Evolutionary conservation across 1,140 invertebrate species (phyloP).

Genomic region (Diploscapter pachys): DNA sequence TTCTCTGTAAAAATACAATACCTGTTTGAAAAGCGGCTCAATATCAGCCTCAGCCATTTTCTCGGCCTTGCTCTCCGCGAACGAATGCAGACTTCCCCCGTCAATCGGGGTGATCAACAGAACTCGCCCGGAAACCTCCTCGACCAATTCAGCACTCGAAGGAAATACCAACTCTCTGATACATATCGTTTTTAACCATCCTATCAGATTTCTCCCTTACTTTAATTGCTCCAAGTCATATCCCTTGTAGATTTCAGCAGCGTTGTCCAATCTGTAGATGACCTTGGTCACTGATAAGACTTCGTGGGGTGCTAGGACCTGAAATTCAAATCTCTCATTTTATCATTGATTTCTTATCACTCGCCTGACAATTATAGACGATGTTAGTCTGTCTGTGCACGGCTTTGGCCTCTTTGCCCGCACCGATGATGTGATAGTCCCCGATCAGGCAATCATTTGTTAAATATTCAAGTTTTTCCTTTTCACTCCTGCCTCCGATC

Average conservation of each 20-base stretch:
- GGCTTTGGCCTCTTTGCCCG: slow-evolving; percentile 46
- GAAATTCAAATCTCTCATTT: slow-evolving; percentile 1
- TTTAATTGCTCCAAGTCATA: slow-evolving; percentile 33
- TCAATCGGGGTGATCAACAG: slow-evolving; percentile 9
- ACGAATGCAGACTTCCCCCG: slow-evolving; percentile 2
- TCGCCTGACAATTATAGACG: slow-evolving; percentile 26
- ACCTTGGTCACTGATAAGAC: slow-evolving; percentile 23
- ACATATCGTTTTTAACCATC: slow-evolving; percentile 7
- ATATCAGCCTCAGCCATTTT: slow-evolving; percentile 10
- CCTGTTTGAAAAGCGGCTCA: slow-evolving; percentile 16
- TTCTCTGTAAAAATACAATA: slow-evolving; percentile 10
- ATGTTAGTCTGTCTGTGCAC: slow-evolving; percentile 37
- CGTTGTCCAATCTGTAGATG: slow-evolving; percentile 35
- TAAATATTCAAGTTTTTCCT: background rate
- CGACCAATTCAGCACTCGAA: slow-evolving; percentile 11
- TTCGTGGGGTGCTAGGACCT: slow-evolving; percentile 19
- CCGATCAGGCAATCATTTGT: slow-evolving; percentile 13
- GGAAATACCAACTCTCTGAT: slow-evolving; percentile 21
- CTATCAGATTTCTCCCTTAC: slow-evolving; percentile 8
- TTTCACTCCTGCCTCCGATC: too few species aligned
- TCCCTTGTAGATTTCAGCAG: slow-evolving; percentile 3
- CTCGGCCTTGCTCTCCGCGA: background rate
- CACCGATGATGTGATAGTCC: slow-evolving; percentile 42
- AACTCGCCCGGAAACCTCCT: slow-evolving; percentile 15
- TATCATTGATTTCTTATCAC: slow-evolving; percentile 34